Base-by-base conservation (phyloP, 2,797 vertebrate species). In the Myripristis murdjan region DNA sequence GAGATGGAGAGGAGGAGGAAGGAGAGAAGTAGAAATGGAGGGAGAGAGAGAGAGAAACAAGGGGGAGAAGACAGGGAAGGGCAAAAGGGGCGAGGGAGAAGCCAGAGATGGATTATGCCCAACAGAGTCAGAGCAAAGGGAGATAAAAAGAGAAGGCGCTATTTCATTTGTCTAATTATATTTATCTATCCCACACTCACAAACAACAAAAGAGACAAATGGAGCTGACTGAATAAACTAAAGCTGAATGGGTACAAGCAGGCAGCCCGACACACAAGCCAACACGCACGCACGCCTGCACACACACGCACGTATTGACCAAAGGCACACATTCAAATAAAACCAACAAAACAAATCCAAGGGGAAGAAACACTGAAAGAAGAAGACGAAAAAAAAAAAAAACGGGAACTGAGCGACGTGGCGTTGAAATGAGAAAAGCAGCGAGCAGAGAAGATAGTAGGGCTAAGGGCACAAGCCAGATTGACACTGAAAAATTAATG, bases 401-500 rank as follows among this genome's bases (percentile, higher is more conserved):
- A 15, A 82, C 43, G 55, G 80, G 75, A 89, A 82, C 15, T 75
- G 75, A 81, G 79, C 70, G 65, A 23, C 79, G 70, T n/a, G 65
- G 75, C 0, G 9, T 28, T 70, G 84, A 79, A 86, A 82, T 77
- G 70, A 83, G 77, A 80, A 76, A 80, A 75, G 69, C 73, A 74
- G 79, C 58, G 76, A 14, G 63, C 68, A 63, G 77, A 75, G 6
- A 33, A 79, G 81, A 85, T 66, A 77, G 85, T 23, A 77, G 79
- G 82, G 90, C 89, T 89, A 58, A 89, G 91, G 91, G 92, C 87
- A 83, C 65, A 67, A 87, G 86, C 82, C 94, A 94, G 93, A 95
- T 93, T 94, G 94, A 91, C 91, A 89, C 91, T 95, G 91, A 94
- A 95, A 95, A 92, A 94, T 94, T 92, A 81, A 94, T 95, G 93